Evolutionary conservation across 2,797 vertebrate genomes (phyloP), one percentile per base, ranked within the genome.

Genomic region (Alosa sapidissima): DNA sequence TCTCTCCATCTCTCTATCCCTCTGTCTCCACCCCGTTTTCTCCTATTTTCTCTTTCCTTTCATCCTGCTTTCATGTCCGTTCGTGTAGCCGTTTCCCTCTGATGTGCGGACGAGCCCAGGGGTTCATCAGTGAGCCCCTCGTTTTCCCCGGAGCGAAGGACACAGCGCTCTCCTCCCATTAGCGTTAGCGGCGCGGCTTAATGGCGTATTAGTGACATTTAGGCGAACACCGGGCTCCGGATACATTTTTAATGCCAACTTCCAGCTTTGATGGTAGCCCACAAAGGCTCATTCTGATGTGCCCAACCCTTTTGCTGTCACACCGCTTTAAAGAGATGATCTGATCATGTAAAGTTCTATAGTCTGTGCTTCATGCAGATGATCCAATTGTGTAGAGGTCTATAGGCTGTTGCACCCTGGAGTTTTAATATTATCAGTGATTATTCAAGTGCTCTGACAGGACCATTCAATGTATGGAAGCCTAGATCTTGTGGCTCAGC

Each of bases 121-220:
- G 72, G 16, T 78, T 78, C 41, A 78, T 21, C 36, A 78, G 36
- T 19, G 9, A 78, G 41, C 9, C 36, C 72, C 19, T 41, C 72
- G 14, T 78, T 78, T 78, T 47, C 45, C 36, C 41, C 72, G 3
- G 41, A 78, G 72, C 72, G 36, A 78, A 78, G 72, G 72, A 14
- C 72, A 78, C 36, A 52, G 21, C 33, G 9, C 81, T 87, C 54
- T 5, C 51, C 81, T 85, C 65, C 75, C 36, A 82, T 86, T 88
- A 83, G n/a, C 13, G 58, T 87, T 33, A 78, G 72, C 72, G 14
- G 41, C 0, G 36, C 1, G 36, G 16, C 19, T 45, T 78, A 78
- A 78, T 87, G 49, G 84, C 60, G 62, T 87, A 85, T 89, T 87
- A 88, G 78, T 84, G 86, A 75, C 81, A 89, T 88, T 88, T 87